Evolutionary conservation across 2,888 invertebrate species (phyloP).

Genomic region (Aphidius colemani): DNA sequence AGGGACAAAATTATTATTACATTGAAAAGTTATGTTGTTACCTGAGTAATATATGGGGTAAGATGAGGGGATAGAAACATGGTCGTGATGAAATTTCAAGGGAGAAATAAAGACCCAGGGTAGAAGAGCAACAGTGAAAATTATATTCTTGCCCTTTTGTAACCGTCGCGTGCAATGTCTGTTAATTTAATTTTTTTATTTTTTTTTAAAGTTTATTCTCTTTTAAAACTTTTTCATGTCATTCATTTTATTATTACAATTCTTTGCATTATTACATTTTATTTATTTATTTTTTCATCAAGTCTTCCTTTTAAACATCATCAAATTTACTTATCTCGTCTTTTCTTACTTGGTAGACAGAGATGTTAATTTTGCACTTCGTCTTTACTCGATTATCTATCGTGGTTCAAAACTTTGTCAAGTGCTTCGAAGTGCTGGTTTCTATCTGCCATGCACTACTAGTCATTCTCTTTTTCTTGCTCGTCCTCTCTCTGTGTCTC

Average conservation of each 20-base stretch:
- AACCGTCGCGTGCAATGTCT: conserved; percentile 9
- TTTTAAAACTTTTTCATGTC: not conserved
- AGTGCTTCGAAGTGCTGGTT: conserved; percentile 8
- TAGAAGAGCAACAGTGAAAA: conserved; percentile 12
- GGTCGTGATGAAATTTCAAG: conserved; percentile 1
- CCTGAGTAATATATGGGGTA: no score
- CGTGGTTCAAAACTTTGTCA: conserved; percentile 28
- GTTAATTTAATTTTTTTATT: conserved; percentile 5
- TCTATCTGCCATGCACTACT: not conserved
- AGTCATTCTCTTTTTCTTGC: not conserved
- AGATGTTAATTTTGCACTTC: conserved; percentile 38
- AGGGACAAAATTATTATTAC: no score
- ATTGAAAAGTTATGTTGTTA: no score
- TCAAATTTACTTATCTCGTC: conserved; percentile 24
- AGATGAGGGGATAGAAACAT: no score
- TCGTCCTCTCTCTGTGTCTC: not conserved
- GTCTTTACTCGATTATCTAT: conserved; percentile 37
- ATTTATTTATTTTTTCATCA: not conserved
- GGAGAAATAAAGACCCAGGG: conserved; percentile 15
- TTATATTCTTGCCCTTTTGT: conserved; percentile 20
- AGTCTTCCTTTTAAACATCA: not conserved
- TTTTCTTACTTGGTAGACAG: conserved; percentile 1
- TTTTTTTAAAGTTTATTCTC: not conserved
- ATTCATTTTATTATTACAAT: not conserved
- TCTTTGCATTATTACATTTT: not conserved